These are phyloP conservation scores for Dascyllus trimaculatus DNA, from an alignment of 2,113 vertebrate species.

Conservation along the genomic window DNA sequence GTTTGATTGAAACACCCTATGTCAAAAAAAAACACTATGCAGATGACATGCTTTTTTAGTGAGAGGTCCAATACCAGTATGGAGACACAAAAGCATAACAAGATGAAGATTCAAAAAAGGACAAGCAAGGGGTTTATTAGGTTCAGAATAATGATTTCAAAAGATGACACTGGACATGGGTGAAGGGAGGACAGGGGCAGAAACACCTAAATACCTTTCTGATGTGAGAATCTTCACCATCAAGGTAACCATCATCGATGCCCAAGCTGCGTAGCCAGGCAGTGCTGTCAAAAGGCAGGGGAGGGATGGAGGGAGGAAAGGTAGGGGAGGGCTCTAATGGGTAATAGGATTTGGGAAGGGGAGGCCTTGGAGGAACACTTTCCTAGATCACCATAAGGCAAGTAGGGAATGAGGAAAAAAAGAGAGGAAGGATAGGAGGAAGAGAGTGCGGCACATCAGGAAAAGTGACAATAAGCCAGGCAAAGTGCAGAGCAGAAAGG, in stretches of 20 bases:
- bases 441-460: conserved; percentile 73
- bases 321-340: conserved; percentile 91
- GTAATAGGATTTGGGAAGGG: conserved; percentile 96
- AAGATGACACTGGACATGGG: not conserved
- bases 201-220: conserved; percentile 82
- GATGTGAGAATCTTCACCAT: conserved; percentile 79
- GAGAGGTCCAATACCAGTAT: too few relatives aligned
- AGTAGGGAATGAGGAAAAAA: conserved; percentile 19
- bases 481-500: conserved; percentile 65
- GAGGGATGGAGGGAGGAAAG: conserved; percentile 83
- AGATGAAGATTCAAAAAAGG: too few relatives aligned
- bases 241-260: conserved; percentile 84
- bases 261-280: conserved; percentile 91
- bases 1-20: too few relatives aligned
- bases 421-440: conserved; percentile 45
- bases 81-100: too few relatives aligned
- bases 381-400: conserved; percentile 85
- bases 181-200: not conserved
- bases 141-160: not conserved
- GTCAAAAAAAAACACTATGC: too few relatives aligned
- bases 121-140: not conserved
- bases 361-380: conserved; percentile 93
- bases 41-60: too few relatives aligned
- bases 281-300: conserved; percentile 89
- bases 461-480: conserved; percentile 69